These are phyloP conservation scores for Steinernema feltiae DNA, from an alignment of 1,140 invertebrate genomes.

Conservation along the genomic window DNA sequence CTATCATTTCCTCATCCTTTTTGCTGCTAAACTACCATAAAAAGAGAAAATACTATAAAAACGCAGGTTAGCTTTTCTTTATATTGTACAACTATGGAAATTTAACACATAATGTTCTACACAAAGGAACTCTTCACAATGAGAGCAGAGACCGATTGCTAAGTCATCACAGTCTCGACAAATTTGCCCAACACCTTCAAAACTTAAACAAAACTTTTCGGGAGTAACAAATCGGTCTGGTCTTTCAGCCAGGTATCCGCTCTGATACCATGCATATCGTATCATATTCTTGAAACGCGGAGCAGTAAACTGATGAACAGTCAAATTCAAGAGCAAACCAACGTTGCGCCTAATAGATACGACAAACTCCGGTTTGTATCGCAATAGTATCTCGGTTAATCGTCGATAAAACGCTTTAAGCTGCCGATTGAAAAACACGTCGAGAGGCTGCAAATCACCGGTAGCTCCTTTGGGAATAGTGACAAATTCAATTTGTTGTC, in stretches of 20 bases:
- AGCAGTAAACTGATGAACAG: neutral
- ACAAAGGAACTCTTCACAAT: neutral
- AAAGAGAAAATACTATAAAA: too few relatives aligned
- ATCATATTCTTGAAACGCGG: neutral
- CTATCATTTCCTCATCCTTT: too few relatives aligned
- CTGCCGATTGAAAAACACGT: conserved; percentile 1
- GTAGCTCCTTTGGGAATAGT: neutral
- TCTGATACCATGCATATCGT: neutral
- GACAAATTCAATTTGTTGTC: neutral
- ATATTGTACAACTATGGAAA: neutral
- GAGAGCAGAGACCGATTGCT: neutral
- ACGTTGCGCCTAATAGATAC: too few relatives aligned
- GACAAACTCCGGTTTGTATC: neutral
- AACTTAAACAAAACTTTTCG: neutral
- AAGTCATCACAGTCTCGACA: neutral
- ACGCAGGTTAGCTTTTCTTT: too few relatives aligned
- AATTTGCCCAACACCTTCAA: neutral
- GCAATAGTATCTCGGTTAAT: neutral
- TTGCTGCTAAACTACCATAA: too few relatives aligned
- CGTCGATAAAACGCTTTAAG: neutral
- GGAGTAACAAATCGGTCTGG: neutral
- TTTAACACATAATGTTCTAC: neutral
- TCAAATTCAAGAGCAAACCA: neutral
- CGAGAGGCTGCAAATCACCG: neutral
- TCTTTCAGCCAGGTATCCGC: neutral